Conservation (phyloP, 1,140 invertebrate genomes). For the Pogonomyrmex barbatus region DNA sequence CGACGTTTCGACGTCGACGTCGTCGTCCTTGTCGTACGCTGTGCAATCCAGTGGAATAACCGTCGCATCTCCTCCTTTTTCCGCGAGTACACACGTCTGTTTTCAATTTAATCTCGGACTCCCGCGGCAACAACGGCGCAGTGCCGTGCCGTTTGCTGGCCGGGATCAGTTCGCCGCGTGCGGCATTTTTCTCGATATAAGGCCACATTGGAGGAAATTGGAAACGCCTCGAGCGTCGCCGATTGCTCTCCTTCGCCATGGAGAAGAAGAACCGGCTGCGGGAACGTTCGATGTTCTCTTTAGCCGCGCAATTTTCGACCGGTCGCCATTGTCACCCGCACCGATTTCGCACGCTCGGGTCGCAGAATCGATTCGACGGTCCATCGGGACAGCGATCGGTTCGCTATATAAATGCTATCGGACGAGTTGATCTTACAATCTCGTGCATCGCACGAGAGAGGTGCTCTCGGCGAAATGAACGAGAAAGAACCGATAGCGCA, state of each 20-base stretch:
- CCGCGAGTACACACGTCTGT: slow-evolving; percentile 33
- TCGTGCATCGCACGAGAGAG: background rate
- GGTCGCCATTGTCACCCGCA: background rate
- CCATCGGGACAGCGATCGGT: background rate
- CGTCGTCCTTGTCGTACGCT: background rate
- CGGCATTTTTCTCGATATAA: slow-evolving; percentile 38
- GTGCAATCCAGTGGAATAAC: slow-evolving; percentile 17
- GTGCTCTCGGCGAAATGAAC: background rate
- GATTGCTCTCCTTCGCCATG: background rate
- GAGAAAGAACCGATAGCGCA: background rate
- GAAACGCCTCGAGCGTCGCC: slow-evolving; percentile 27
- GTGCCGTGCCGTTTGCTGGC: slow-evolving; percentile 12
- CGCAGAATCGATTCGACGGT: slow-evolving; percentile 32
- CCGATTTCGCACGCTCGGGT: slow-evolving; percentile 9
- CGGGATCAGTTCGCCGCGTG: slow-evolving; percentile 20
- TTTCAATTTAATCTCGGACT: slow-evolving; percentile 61
- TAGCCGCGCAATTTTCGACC: slow-evolving; percentile 32
- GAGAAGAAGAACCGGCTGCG: background rate
- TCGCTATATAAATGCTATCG: slow-evolving; percentile 27
- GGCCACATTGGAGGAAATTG: slow-evolving; percentile 49
- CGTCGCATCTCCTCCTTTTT: slow-evolving; percentile 38
- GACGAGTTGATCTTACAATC: slow-evolving; percentile 25
- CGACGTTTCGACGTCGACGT: background rate
- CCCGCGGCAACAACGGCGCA: slow-evolving; percentile 22
- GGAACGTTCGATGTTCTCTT: slow-evolving; percentile 14